Percentiles rank a stretch among this genome's conserved stretches.
These are phyloP conservation scores for Pseudomyrmex cubaensis DNA, from an alignment of 1,140 invertebrate species.

Conservation along the genomic window DNA sequence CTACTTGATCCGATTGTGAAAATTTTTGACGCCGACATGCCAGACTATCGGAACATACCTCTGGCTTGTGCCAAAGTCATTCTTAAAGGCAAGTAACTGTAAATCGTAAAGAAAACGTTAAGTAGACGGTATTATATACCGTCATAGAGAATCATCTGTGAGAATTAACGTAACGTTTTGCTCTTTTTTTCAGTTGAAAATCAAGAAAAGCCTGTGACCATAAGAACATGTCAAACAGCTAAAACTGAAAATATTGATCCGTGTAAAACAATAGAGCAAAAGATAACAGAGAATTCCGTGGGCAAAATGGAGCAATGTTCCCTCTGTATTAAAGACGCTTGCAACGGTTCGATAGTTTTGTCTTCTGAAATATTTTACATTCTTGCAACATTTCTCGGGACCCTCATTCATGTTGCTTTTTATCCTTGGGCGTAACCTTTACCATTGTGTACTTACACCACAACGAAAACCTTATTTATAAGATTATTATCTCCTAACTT, in stretches of 20 bases:
- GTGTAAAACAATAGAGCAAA: conserved; percentile 69
- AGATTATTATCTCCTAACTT: background rate
- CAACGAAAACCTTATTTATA: background rate
- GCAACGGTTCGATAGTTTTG: conserved; percentile 69
- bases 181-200: conserved; percentile 30
- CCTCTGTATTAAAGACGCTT: conserved; percentile 74
- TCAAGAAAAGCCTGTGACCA: conserved; percentile 59
- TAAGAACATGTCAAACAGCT: conserved; percentile 78
- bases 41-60: conserved; percentile 18
- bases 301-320: conserved; percentile 68
- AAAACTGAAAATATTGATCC: conserved; percentile 74
- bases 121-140: background rate
- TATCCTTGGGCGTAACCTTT: conserved; percentile 67
- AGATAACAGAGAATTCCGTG: conserved; percentile 29
- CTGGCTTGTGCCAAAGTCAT: conserved; percentile 76
- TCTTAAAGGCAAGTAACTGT: conserved; percentile 69
- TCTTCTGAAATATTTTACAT: conserved; percentile 64
- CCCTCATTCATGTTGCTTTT: conserved; percentile 54
- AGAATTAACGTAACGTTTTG: background rate
- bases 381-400: conserved; percentile 67
- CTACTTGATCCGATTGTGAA: conserved; percentile 39
- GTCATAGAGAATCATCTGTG: background rate
- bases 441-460: background rate
- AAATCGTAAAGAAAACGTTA: background rate
- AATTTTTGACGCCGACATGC: conserved; percentile 70